These are phyloP conservation scores for Rhagophthalmus giganteus DNA, from an alignment of 2,888 invertebrate genomes.

Conservation along the genomic window DNA sequence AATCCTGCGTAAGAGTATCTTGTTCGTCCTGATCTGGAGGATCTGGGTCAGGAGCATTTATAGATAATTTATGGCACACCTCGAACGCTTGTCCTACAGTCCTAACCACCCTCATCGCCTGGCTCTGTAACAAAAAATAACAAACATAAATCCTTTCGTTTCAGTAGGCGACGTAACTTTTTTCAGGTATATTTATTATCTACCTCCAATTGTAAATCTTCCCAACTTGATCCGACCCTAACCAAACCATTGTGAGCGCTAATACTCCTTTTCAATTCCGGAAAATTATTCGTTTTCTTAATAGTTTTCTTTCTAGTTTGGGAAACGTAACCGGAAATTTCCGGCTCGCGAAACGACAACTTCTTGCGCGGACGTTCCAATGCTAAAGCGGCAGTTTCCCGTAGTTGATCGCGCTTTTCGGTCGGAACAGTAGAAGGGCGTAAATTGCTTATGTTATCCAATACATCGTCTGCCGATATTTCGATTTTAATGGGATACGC, in stretches of 20 bases:
- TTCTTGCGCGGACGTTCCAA: slow-evolving; percentile 77
- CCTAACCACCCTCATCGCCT: slow-evolving; percentile 97
- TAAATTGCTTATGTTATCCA: slow-evolving; percentile 39
- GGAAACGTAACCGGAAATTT: slow-evolving; percentile 56
- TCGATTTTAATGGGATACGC: slow-evolving; percentile 50
- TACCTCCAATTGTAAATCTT: slow-evolving; percentile 66
- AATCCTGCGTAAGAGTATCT: slow-evolving; percentile 54
- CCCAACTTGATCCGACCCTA: slow-evolving; percentile 56
- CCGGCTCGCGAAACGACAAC: slow-evolving; percentile 84
- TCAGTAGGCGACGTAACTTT: no score
- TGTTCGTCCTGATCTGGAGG: slow-evolving; percentile 59
- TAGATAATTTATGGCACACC: slow-evolving; percentile 95
- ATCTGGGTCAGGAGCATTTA: slow-evolving; percentile 56
- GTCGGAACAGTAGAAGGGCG: slow-evolving; percentile 49
- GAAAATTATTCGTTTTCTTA: slow-evolving; percentile 30
- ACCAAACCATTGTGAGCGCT: slow-evolving; percentile 44
- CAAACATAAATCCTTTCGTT: no score
- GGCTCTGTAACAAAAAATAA: slow-evolving; percentile 69
- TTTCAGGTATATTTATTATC: slow-evolving; percentile 2
- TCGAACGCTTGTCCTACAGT: slow-evolving; percentile 99
- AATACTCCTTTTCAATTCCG: slow-evolving; percentile 44
- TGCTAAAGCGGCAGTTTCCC: slow-evolving; percentile 55
- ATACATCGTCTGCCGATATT: slow-evolving; percentile 41
- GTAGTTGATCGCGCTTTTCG: slow-evolving; percentile 49
- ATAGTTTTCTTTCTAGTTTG: slow-evolving; percentile 25